A percentile compares a stretch with the other conserved stretches of the same genome.
phyloP scores from a whole-genome alignment of 2,797 vertebrate species.

The Cyclopterus lumpus region DNA sequence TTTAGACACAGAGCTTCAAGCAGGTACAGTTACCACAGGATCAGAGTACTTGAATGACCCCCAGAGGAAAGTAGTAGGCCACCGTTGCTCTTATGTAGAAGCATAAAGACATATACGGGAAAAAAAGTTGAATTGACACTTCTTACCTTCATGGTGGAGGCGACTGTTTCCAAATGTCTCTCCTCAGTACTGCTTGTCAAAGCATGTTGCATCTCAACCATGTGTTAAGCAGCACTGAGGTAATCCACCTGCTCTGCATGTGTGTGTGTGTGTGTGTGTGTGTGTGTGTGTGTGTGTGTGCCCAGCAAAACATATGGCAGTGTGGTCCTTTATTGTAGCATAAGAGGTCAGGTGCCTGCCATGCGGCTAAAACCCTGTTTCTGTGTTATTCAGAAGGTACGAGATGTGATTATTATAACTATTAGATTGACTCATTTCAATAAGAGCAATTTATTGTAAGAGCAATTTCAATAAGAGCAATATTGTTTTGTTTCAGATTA shows the following conservation, averaged over 20 bases:
- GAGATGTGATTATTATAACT: background rate
- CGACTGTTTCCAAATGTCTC: background rate
- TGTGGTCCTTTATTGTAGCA: background rate
- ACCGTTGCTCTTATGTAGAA: background rate
- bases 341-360: constrained; percentile 5
- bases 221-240: constrained; percentile 45
- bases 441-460: background rate
- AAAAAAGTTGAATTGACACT: background rate
- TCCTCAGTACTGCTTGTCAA: constrained; percentile 26
- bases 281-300: constrained; percentile 19
- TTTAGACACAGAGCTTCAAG: background rate
- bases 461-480: background rate
- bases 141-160: constrained; percentile 58
- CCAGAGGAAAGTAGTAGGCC: background rate
- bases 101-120: background rate
- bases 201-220: constrained; percentile 36
- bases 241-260: constrained; percentile 35
- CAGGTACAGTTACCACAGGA: background rate
- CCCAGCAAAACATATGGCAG: constrained; percentile 42
- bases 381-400: background rate
- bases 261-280: background rate
- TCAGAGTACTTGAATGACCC: background rate
- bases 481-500: background rate
- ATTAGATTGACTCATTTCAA: background rate
- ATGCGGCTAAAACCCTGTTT: constrained; percentile 21